Evolutionary conservation across 1,140 invertebrate species (phyloP).

Genomic region (Caerostris extrusa): DNA sequence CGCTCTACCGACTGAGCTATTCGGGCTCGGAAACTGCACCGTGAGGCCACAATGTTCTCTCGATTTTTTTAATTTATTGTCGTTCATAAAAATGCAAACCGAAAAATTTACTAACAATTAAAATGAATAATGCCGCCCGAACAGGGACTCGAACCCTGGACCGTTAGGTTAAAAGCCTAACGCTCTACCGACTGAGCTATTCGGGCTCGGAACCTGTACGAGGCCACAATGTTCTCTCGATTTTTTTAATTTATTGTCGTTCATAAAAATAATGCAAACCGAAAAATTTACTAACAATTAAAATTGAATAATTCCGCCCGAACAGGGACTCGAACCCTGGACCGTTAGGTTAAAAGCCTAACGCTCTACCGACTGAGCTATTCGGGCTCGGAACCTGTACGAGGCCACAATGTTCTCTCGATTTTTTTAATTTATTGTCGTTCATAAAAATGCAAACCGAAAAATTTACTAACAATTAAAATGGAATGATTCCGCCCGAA

Average conservation of each 20-base stretch:
- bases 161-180: slow-evolving; percentile 77
- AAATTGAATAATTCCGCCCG: slow-evolving; percentile 2
- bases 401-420: too few species aligned
- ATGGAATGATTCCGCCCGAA: slow-evolving; percentile 36
- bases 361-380: slow-evolving; percentile 77
- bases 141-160: slow-evolving; percentile 77
- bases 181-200: slow-evolving; percentile 77
- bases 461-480: too few species aligned
- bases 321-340: slow-evolving; percentile 77
- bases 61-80: too few species aligned
- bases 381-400: not conserved
- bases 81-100: too few species aligned
- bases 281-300: too few species aligned
- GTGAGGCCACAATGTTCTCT: too few species aligned
- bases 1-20: slow-evolving; percentile 77
- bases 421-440: too few species aligned
- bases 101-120: too few species aligned
- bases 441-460: too few species aligned
- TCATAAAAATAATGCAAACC: too few species aligned
- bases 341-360: slow-evolving; percentile 77
- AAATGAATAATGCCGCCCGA: slow-evolving; percentile 28
- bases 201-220: not conserved
- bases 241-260: too few species aligned
- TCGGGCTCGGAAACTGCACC: slow-evolving; percentile 14
- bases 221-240: too few species aligned